phyloP scores from a whole-genome alignment of 2,888 invertebrate genomes.

The Biston stratarius region DNA sequence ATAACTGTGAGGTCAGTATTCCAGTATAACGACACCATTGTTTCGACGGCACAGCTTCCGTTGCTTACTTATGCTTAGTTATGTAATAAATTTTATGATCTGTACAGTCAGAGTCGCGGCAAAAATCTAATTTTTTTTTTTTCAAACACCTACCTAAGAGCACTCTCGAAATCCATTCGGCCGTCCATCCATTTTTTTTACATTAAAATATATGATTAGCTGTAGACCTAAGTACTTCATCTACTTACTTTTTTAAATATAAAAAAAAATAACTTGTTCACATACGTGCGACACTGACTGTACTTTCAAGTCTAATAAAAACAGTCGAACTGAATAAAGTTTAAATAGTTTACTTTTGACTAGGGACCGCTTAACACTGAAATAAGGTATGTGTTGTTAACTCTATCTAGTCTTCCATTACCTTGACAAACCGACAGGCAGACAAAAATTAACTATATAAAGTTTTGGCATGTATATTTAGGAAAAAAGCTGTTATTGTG shows the following conservation, averaged over 20 bases:
- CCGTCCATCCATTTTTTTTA: no score
- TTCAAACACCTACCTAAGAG: no score
- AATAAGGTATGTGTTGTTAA: neutral
- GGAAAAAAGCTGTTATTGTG: no score
- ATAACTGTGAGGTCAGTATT: neutral
- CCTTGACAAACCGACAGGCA: no score
- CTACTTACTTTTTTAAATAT: neutral
- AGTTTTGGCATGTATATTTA: no score
- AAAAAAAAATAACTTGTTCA: neutral
- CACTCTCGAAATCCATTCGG: no score
- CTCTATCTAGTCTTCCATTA: no score
- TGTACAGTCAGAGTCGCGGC: slow-evolving; percentile 1
- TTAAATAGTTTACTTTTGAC: neutral
- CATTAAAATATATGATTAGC: no score
- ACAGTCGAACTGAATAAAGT: neutral
- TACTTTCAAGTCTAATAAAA: neutral
- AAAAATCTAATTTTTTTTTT: no score
- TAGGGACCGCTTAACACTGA: neutral
- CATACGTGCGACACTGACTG: neutral
- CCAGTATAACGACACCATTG: neutral
- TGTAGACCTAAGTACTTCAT: no score
- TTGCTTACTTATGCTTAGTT: neutral
- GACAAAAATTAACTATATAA: no score
- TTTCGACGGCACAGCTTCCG: slow-evolving; percentile 24
- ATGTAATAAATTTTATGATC: neutral